Conservation (phyloP, 2,797 vertebrate species). For the Avahi laniger region DNA sequence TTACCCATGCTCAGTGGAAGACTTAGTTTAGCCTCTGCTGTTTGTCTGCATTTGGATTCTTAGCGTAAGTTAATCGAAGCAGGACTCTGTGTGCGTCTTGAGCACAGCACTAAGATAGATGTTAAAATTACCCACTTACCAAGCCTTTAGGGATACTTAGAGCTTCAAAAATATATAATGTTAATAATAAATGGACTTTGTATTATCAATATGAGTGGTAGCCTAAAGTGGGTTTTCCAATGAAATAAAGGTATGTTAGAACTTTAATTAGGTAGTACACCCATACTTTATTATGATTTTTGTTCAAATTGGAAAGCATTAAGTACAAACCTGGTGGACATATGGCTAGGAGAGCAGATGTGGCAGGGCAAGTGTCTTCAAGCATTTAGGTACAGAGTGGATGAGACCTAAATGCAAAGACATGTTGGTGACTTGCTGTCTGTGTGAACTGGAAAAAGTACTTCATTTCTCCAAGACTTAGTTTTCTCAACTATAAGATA, state of each 20-base stretch:
- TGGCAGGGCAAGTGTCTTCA: background rate
- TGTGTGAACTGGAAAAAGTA: background rate
- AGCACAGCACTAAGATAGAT: background rate
- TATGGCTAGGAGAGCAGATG: no score
- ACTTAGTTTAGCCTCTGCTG: background rate
- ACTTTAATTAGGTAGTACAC: background rate
- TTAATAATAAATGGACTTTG: background rate
- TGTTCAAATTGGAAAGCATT: background rate
- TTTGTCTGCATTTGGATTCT: background rate
- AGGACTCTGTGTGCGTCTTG: background rate
- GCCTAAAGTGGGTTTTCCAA: background rate
- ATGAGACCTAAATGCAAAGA: background rate
- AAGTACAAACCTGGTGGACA: background rate
- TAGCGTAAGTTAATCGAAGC: background rate
- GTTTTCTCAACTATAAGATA: background rate
- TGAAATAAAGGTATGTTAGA: background rate
- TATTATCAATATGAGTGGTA: background rate
- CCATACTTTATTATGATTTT: background rate
- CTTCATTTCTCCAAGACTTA: background rate
- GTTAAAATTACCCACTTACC: slow-evolving; percentile 33
- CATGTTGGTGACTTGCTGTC: background rate
- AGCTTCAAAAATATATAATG: background rate
- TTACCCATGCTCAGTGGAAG: background rate
- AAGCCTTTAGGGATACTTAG: background rate
- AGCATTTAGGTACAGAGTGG: background rate